Evolutionary conservation across 2,113 vertebrate species (phyloP), one percentile per base, ranked within the genome.

Genomic region (Onychostruthus taczanowskii): DNA sequence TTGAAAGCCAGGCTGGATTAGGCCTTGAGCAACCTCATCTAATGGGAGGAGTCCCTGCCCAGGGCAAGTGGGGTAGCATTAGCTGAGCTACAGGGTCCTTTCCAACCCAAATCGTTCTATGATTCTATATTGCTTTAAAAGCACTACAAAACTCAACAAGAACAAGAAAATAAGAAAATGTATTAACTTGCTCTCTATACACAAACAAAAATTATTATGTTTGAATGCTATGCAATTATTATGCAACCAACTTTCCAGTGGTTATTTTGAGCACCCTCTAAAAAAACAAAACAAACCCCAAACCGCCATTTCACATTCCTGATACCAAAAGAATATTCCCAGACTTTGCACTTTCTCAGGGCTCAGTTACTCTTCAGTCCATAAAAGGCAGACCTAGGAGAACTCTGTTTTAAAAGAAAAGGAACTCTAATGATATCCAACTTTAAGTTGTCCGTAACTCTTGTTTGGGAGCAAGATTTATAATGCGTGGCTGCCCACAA

Each of bases 331-430:
- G 28, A 84, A 63, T 86, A 85, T 85, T 92, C 68, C n/a, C 49
- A 87, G 70, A 64, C 92, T 52, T 79, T 37, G 39, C 52, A 61
- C 39, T 76, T 91, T 96, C 90, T 94, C 85, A 93, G 50, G 46
- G 43, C 78, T 92, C 63, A 49, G 59, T 83, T n/a, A 39, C 16
- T 76, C 26, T 35, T 43, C 33, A 55, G 50, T 50, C 63, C 59
- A 69, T 83, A 23, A 83, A 85, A 88, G 46, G 78, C 62, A 79
- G 90, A 69, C 28, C 16, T 46, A 88, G 46, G 2, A 46, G 22
- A 85, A 69, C 13, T 62, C 17, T 52, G 33, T 53, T 81, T 82
- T 31, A 78, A 96, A 82, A 0, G 0, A 82, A 90, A 84, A 11
- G 6, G 30, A 89, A 73, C n/a, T 80, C 62, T 5, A 50, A 37